Conservation (phyloP, 1,140 invertebrate species). For the Apolygus lucorum region DNA sequence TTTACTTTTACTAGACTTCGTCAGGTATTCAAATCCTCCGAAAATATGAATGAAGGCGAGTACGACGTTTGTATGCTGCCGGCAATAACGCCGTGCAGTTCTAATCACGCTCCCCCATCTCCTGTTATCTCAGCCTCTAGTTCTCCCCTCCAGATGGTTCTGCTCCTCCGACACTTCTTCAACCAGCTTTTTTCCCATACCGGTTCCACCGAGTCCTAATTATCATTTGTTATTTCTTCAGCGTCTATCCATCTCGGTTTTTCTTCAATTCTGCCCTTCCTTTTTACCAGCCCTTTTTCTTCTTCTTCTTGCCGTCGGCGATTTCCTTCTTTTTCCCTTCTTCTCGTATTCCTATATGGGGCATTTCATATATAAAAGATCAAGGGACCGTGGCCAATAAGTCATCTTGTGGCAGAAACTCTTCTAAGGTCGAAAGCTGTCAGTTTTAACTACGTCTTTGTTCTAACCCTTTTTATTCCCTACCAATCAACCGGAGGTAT, state of each 20-base stretch:
- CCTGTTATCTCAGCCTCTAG: background rate
- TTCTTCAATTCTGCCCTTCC: conserved; percentile 10
- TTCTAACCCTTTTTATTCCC: conserved; percentile 9
- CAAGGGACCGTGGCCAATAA: conserved; percentile 9
- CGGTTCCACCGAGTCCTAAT: background rate
- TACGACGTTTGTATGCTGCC: background rate
- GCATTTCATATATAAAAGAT: conserved; percentile 17
- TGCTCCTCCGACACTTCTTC: background rate
- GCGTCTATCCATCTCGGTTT: conserved; percentile 9
- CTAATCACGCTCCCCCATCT: background rate
- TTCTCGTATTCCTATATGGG: conserved; percentile 9
- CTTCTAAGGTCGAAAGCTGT: conserved; percentile 3
- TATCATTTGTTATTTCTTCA: conserved; percentile 15
- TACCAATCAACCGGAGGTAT: conserved; percentile 13
- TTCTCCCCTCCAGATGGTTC: background rate
- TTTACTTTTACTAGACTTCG: no score
- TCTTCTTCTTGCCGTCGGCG: conserved; percentile 6
- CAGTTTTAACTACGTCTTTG: conserved; percentile 16
- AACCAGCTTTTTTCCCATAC: background rate
- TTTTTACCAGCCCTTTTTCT: background rate
- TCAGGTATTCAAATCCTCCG: no score
- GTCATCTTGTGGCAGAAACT: conserved; percentile 14
- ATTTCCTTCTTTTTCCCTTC: background rate
- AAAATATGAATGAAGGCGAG: background rate
- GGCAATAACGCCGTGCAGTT: background rate